Evolutionary conservation across 2,113 vertebrate species (phyloP), one percentile per base, ranked within the genome.

Genomic region (Sorex fumeus): DNA sequence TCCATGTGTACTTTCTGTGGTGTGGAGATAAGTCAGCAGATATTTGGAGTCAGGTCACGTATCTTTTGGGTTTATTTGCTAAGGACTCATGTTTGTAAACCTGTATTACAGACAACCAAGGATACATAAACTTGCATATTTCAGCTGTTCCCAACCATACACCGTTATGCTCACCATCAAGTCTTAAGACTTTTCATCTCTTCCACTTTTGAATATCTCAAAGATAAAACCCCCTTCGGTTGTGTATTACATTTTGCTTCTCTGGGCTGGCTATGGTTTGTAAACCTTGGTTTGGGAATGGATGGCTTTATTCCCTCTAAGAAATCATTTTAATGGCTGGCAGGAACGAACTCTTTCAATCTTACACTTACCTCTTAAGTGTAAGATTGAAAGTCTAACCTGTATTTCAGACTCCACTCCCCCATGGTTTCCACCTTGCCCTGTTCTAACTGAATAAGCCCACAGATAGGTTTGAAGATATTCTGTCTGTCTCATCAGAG

Each of bases 21-120:
- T 60, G 23, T 91, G 30, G 25, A 74, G 34, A n/a, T 74, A 85
- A 91, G 60, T 86, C n/a, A 71, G 15, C 6, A 80, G 23, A 34
- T 76, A 6, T 8, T 81, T 77, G 57, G 32, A 12, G 2, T 45
- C 1, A 50, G 23, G 60, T 93, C 16, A 32, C 53, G 9, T 30
- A 0, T 34, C 72, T 47, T 60, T n/a, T 36, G 36, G 2, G 45
- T 67, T 79, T 82, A 82, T n/a, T 88, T 84, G n/a, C 62, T 50
- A 36, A 76, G 66, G 67, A 71, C 9, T 62, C 75, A 40, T 6
- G 28, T 16, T 25, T 90, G 8, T n/a, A 6, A 6, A 60, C 18
- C 57, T 57, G 0, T 75, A 12, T 32, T 9, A 27, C 12, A 78
- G 53, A 7, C 32, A 62, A 23, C 7, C 15, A 8, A 47, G 2